Evolutionary conservation across 2,888 invertebrate genomes (phyloP), one percentile per base, ranked within the genome.

Genomic region (Cantharis flavilabris): DNA sequence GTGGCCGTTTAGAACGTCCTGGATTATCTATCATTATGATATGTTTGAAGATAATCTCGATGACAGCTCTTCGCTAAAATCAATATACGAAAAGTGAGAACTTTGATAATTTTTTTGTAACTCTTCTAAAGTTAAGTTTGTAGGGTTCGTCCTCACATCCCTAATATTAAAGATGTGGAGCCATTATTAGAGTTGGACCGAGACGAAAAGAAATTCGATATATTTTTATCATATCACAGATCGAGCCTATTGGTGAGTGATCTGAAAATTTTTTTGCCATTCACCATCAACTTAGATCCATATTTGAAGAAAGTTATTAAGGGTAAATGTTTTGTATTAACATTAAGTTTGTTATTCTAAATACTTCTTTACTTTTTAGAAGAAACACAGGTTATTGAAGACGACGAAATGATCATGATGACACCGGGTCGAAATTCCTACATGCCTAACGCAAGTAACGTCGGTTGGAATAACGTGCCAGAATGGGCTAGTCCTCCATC

Each of bases 221-320:
- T 97, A 75, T 98, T 98, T 87, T 90, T 98, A 28, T 93, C 96
- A 79, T 95, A 96, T 87, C 97, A 98, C 88, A 93, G 96, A 81
- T 92, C 94, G 11, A 96, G 95, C 83, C 91, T 97, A 78, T 91
- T 96, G 65, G 94, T 97, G 9, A 95, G 95, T 64, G 97, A 97
- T 87, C 91, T 99, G 85, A 96, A 97, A 87, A 95, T 98, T 85
- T 99, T 99, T 89, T 90, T 99, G 79, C 98, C 99, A 0, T 99
- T 99, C 88, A 98, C 99, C 14, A 98, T 98, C 84, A 99, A 99
- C 88, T 90, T 99, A 74, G 99, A 99, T 90, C 99, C 99, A 0
- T 99, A 98, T 87, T 93, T 99, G 78, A 94, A 98, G 86, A 99
- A 99, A 90, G 95, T 97, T 75, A 97, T 99, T 76, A 96, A 98